phyloP scores from a whole-genome alignment of 1,140 invertebrate genomes.

The Aphis gossypii region DNA sequence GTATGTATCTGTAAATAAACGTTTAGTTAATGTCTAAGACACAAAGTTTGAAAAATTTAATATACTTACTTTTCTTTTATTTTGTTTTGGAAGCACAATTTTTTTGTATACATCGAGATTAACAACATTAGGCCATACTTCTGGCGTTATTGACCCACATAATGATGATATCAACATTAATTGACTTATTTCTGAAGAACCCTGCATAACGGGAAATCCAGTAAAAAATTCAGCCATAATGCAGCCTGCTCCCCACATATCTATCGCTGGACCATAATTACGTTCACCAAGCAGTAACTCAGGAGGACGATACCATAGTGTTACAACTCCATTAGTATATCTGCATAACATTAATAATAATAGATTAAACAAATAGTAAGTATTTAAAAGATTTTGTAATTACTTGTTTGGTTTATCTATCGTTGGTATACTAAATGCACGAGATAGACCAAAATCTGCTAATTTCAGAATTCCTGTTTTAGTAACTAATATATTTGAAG shows the following conservation, averaged over 20 bases:
- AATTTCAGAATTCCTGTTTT: slow-evolving; percentile 92
- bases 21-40: not conserved
- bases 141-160: slow-evolving; percentile 93
- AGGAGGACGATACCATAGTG: slow-evolving; percentile 96
- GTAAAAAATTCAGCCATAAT: slow-evolving; percentile 99
- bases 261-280: slow-evolving; percentile 95
- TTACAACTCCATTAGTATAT: slow-evolving; percentile 97
- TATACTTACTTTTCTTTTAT: slow-evolving; percentile 78
- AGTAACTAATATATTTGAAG: slow-evolving; percentile 97
- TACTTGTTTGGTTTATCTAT: slow-evolving; percentile 81
- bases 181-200: slow-evolving; percentile 94
- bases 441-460: slow-evolving; percentile 89
- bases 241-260: slow-evolving; percentile 98
- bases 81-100: slow-evolving; percentile 89
- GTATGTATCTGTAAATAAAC: slow-evolving; percentile 71
- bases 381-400: not conserved
- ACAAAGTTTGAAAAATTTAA: not conserved
- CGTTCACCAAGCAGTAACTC: slow-evolving; percentile 88
- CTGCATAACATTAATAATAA: slow-evolving; percentile 63
- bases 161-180: slow-evolving; percentile 92
- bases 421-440: slow-evolving; percentile 89
- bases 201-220: slow-evolving; percentile 78
- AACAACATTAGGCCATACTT: slow-evolving; percentile 95
- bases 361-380: too few species aligned
- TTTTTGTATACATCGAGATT: slow-evolving; percentile 89